Evolutionary conservation across 2,888 invertebrate genomes (phyloP), one percentile per base, ranked within the genome.

Genomic region (Metacarcinus magister): DNA sequence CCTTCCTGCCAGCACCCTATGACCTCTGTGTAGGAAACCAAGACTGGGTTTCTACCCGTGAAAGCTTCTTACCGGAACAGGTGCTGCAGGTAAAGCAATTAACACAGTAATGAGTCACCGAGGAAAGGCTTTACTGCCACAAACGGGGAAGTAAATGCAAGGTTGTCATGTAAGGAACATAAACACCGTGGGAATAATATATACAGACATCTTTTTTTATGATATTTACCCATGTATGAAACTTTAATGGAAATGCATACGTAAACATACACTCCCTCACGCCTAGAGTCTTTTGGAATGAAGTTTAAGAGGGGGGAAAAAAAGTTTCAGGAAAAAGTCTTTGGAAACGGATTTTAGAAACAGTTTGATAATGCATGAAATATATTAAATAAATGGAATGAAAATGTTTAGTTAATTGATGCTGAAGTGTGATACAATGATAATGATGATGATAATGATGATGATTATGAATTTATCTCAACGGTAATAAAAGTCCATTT

Each of bases 51-150:
- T 28, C 82, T 82, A 82, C 32, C 82, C 32, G 82, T 28, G 82
- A 82, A 32, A 32, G 82, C 82, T 32, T 82, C 32, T 82, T 32
- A 32, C 82, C 82, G 82, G 82, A 28, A 8, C 82, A 82, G 82
- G 82, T 82, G 82, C 32, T 82, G 28, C 82, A 82, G 82, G 82
- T 82, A 82, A 82, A 82, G 82, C 82, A 82, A 82, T 82, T 82
- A 82, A 32, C 82, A 32, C 28, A 82, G 82, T 82, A 82, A 82
- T 82, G 82, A 82, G 82, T 82, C 32, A 32, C 32, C 28, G 5
- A 5, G 28, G 28, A 13, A 13, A 82, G 82, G 82, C 2, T 28
- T 28, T 82, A 32, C 32, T 32, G 82, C 82, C 32, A 32, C 82
- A 32, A 28, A 32, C 28, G 32, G 82, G 10, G 82, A 28, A 82